Percentiles rank a stretch among this genome's conserved stretches.
Conservation (phyloP, 2,797 vertebrate genomes). For the Coregonus ussuriensis region DNA sequence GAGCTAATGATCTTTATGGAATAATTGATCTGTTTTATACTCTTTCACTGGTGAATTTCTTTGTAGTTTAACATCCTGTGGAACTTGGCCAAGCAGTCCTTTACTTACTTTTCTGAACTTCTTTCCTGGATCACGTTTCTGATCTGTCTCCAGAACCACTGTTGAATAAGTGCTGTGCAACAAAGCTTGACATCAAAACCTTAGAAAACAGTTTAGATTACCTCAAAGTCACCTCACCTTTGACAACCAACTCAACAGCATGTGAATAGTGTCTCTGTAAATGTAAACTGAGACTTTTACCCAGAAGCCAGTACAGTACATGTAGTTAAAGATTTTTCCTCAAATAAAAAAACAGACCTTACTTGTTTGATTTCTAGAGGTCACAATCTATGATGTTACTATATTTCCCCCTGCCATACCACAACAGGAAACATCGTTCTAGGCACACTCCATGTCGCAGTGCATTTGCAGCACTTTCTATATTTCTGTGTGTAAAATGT, state of each 20-base stretch:
- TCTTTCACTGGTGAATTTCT: conserved; percentile 4
- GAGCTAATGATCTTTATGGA: conserved; percentile 56
- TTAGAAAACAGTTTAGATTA: neutral
- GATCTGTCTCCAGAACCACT: neutral
- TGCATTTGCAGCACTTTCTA: conserved; percentile 74
- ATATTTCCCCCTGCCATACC: neutral
- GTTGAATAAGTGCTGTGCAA: conserved; percentile 6
- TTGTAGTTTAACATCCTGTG: conserved; percentile 26
- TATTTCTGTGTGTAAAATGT: conserved; percentile 70
- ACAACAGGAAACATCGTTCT: conserved; percentile 1
- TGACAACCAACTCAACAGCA: neutral
- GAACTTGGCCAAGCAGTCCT: conserved; percentile 4
- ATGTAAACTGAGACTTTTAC: neutral
- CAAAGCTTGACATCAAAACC: conserved; percentile 1
- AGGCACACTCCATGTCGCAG: conserved; percentile 78
- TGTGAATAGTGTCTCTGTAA: neutral
- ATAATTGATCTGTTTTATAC: conserved; percentile 36
- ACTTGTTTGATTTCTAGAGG: neutral
- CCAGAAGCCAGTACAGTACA: neutral
- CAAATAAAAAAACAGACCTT: neutral
- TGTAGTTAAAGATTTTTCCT: neutral
- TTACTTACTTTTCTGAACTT: conserved; percentile 5
- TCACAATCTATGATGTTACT: neutral
- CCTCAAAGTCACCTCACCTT: neutral
- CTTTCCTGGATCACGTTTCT: conserved; percentile 6